phyloP scores from a whole-genome alignment of 2,888 invertebrate species.

The Acheta domesticus region DNA sequence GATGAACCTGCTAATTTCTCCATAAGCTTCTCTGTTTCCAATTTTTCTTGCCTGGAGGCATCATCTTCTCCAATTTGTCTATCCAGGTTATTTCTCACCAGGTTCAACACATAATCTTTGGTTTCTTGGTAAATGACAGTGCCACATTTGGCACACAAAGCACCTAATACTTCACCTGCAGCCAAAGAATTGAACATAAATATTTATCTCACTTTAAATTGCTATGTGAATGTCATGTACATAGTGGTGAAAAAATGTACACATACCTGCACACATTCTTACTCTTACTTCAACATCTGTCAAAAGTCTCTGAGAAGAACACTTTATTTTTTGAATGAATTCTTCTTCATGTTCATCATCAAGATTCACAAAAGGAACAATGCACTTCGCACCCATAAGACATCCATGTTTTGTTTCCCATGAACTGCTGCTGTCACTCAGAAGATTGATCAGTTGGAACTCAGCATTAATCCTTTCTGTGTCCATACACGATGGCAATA shows the following conservation, averaged over 20 bases:
- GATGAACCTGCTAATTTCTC: constrained; percentile 39
- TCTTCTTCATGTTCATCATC: constrained; percentile 41
- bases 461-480: constrained; percentile 38
- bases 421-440: constrained; percentile 38
- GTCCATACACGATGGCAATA: constrained; percentile 35
- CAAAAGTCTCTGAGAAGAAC: constrained; percentile 43
- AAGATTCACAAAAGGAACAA: constrained; percentile 41
- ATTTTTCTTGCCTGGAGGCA: constrained; percentile 38
- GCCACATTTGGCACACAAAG: constrained; percentile 47
- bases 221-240: not conserved
- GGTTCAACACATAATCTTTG: constrained; percentile 45
- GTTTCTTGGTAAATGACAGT: constrained; percentile 45
- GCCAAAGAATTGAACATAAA: constrained; percentile 11
- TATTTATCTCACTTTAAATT: not conserved
- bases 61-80: constrained; percentile 43
- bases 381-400: constrained; percentile 46
- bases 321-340: constrained; percentile 40
- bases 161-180: constrained; percentile 49
- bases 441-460: constrained; percentile 36
- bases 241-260: not conserved
- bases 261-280: constrained; percentile 48
- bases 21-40: constrained; percentile 40
- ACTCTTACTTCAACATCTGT: constrained; percentile 50
- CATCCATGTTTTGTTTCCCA: constrained; percentile 51
- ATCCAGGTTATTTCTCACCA: constrained; percentile 48